Evolutionary conservation across 1,140 invertebrate species (phyloP), one percentile per base, ranked within the genome.

Genomic region (Cataglyphis hispanica): DNA sequence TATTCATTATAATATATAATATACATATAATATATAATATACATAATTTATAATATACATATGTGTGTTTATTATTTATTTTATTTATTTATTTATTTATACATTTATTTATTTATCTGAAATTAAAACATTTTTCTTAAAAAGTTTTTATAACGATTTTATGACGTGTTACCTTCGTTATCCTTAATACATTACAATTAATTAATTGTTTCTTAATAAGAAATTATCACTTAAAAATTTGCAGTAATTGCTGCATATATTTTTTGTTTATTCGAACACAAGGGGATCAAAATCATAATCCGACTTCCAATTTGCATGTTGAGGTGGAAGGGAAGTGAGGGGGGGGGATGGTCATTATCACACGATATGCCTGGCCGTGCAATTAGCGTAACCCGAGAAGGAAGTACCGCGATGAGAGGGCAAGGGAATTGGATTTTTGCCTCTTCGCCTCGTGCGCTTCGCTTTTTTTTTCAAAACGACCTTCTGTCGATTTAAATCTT

Each of bases 331-430:
- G n/a, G n/a, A n/a, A n/a, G n/a, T 1, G 40, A 10, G 7, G 34
- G 10, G 22, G 3, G 50, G 37, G 16, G 25, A 19, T 34, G 25
- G 19, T 10, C 11, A 22, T 64, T 43, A 64, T 53, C 63, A 27
- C n/a, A 16, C 22, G 31, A 34, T 53, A 53, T 69, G 2, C 22
- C n/a, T 16, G 46, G 1, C 22, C 25, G 19, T 2, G 64, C 43
- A 40, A 80, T 70, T 80, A 70, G 19, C 46, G 64, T 70, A 80
- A 80, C 19, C 56, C 46, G 64, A 80, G 46, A 56, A 56, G 64
- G 46, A 69, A 60, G 70, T 80, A 70, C 16, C 77, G 16, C 64
- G 22, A 19, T 60, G 16, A n/a, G 37, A 13, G 4, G 5, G 11
- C 22, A 34, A 56, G 46, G 16, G 6, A 56, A 80, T 11, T 56